Evolutionary conservation across 2,797 vertebrate species (phyloP).

Genomic region (Microctenopoma lineatum): DNA sequence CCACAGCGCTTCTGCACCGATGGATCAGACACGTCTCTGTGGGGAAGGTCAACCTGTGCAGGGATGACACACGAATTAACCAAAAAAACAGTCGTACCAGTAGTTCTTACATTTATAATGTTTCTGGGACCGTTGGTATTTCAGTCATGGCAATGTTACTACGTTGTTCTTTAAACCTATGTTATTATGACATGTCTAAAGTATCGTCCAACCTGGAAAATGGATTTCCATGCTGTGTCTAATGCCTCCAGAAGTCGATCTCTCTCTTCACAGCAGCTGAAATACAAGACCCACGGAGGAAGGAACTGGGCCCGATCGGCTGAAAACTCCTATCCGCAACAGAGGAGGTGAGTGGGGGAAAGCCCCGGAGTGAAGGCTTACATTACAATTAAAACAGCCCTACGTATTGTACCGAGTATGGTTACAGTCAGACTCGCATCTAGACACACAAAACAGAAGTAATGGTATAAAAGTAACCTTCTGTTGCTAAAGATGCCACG

Average conservation of each 20-base stretch:
- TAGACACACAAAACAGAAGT: no score
- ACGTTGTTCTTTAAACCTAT: neutral
- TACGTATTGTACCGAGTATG: neutral
- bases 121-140: neutral
- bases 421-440: no score
- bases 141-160: neutral
- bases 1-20: constrained; percentile 88
- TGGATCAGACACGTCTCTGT: constrained; percentile 81
- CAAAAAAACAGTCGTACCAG: neutral
- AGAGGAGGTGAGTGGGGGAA: neutral
- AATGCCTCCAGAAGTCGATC: constrained; percentile 88
- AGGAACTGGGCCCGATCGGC: constrained; percentile 87
- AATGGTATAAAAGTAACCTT: no score
- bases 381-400: neutral
- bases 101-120: neutral
- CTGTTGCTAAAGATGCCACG: no score
- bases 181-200: neutral
- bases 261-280: constrained; percentile 91
- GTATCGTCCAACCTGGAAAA: constrained; percentile 87
- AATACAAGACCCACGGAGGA: constrained; percentile 94
- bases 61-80: neutral
- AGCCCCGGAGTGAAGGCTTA: neutral
- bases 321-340: constrained; percentile 88
- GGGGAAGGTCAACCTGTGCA: constrained; percentile 88
- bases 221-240: constrained; percentile 83